phyloP scores from a whole-genome alignment of 2,888 invertebrate species.

The Clanis bilineata region DNA sequence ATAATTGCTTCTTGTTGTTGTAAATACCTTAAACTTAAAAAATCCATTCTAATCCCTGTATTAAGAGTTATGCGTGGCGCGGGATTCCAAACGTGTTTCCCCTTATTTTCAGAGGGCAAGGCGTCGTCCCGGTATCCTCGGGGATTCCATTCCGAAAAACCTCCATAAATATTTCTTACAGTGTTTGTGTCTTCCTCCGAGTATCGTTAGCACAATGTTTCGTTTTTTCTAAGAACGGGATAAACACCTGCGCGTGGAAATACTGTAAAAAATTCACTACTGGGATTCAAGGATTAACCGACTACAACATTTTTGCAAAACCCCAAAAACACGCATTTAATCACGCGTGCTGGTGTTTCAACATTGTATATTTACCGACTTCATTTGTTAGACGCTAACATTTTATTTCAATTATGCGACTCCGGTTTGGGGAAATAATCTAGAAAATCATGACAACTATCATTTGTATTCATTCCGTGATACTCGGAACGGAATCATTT shows the following conservation, averaged over 20 bases:
- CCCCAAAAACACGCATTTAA: not conserved
- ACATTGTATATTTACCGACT: not conserved
- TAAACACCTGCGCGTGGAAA: constrained; percentile 61
- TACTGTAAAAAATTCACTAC: not conserved
- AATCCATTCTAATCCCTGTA: constrained; percentile 77
- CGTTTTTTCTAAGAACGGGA: constrained; percentile 58
- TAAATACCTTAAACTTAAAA: constrained; percentile 72
- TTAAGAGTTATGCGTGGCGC: constrained; percentile 77
- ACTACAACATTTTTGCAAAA: not conserved
- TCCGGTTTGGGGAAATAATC: constrained; percentile 21
- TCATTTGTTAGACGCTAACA: constrained; percentile 21
- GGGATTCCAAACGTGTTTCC: constrained; percentile 77
- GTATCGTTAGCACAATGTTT: constrained; percentile 77
- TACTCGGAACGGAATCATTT: not conserved
- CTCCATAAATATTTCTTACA: constrained; percentile 82
- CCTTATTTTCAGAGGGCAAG: constrained; percentile 68
- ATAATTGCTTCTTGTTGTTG: constrained; percentile 78
- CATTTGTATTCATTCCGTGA: constrained; percentile 37
- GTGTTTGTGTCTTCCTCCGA: constrained; percentile 80
- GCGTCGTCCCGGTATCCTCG: constrained; percentile 62
- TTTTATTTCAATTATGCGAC: constrained; percentile 41
- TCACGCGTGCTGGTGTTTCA: not conserved
- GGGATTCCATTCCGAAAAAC: constrained; percentile 78
- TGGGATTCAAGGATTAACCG: not conserved
- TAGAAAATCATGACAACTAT: constrained; percentile 28